phyloP scores from a whole-genome alignment of 2,888 invertebrate species.

The Drosophila rubida region DNA sequence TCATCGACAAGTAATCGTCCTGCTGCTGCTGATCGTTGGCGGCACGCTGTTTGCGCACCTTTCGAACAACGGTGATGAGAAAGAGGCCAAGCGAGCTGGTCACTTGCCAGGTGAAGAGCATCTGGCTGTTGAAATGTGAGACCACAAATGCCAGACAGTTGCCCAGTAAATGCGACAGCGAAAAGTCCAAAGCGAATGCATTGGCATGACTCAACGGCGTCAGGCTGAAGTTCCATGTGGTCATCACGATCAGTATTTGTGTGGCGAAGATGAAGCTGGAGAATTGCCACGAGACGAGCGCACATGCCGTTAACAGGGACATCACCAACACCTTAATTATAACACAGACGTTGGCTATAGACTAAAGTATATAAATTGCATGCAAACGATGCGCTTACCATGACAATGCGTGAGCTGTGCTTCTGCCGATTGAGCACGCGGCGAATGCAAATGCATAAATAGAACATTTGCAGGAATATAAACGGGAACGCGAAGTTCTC shows the following conservation, averaged over 20 bases:
- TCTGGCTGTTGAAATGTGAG: slow-evolving; percentile 82
- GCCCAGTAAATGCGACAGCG: slow-evolving; percentile 82
- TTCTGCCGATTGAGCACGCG: slow-evolving; percentile 72
- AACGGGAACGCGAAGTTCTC: slow-evolving; percentile 95
- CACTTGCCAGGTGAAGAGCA: slow-evolving; percentile 83
- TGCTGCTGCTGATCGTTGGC: slow-evolving; percentile 49
- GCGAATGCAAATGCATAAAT: slow-evolving; percentile 87
- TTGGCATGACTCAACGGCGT: slow-evolving; percentile 85
- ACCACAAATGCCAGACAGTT: slow-evolving; percentile 80
- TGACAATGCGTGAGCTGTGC: slow-evolving; percentile 64
- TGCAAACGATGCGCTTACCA: slow-evolving; percentile 43
- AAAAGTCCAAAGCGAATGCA: slow-evolving; percentile 81
- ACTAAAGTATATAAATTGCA: background rate
- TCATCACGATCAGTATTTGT: slow-evolving; percentile 90
- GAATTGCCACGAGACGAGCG: slow-evolving; percentile 90
- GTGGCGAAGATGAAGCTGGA: slow-evolving; percentile 93
- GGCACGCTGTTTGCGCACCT: slow-evolving; percentile 59
- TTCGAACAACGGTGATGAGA: slow-evolving; percentile 70
- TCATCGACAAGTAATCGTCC: slow-evolving; percentile 70
- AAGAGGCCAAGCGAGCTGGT: slow-evolving; percentile 81
- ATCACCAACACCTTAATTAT: slow-evolving; percentile 81
- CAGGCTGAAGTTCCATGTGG: slow-evolving; percentile 88
- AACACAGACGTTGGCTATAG: background rate
- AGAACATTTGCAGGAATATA: slow-evolving; percentile 90
- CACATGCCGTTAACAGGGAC: slow-evolving; percentile 81